Conservation (phyloP, 2,797 vertebrate species). For the Phylloscopus collybita region DNA sequence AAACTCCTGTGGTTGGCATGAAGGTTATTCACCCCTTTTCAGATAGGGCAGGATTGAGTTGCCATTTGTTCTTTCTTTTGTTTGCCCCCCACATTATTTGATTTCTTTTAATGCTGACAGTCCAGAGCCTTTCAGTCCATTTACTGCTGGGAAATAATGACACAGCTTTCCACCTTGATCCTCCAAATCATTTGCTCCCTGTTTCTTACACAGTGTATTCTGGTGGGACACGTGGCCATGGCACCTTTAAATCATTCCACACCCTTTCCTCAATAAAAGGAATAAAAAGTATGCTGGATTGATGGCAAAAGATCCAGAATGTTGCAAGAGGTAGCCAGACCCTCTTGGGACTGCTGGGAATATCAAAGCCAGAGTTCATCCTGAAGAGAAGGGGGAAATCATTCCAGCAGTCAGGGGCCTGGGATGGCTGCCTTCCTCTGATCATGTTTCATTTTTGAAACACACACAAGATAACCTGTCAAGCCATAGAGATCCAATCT, state of each 20-base stretch:
- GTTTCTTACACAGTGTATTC: neutral
- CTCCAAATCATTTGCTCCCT: neutral
- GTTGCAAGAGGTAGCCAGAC: neutral
- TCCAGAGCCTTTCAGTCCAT: neutral
- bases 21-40: neutral
- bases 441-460: neutral
- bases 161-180: neutral
- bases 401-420: neutral
- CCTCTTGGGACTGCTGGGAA: neutral
- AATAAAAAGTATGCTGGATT: neutral
- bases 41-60: neutral
- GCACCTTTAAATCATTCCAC: neutral
- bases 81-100: neutral
- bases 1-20: neutral
- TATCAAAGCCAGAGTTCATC: neutral
- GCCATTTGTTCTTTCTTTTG: neutral
- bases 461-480: neutral
- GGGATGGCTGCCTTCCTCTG: neutral
- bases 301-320: neutral
- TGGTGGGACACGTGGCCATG: neutral
- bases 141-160: neutral
- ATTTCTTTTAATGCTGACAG: neutral
- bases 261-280: neutral
- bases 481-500: neutral
- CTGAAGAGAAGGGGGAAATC: neutral